Percentiles rank a stretch among this genome's conserved stretches.
phyloP scores from a whole-genome alignment of 2,797 vertebrate species.

The Lagorchestes hirsutus region DNA sequence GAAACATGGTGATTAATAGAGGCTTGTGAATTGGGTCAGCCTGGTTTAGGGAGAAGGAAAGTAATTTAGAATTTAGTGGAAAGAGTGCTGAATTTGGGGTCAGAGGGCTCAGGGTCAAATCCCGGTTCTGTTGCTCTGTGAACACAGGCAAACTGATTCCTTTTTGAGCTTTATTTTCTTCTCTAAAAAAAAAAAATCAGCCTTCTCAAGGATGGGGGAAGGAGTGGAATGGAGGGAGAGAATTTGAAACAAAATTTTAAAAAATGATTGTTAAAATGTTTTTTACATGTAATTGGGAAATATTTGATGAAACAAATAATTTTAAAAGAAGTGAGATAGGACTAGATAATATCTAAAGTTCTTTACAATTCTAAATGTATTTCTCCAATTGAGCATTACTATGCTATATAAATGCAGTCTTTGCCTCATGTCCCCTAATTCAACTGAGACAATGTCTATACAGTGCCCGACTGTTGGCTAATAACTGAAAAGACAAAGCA shows the following conservation, averaged over 20 bases:
- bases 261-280: not conserved
- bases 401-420: slow-evolving; percentile 24
- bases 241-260: not conserved
- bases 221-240: not conserved
- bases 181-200: not conserved
- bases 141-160: not conserved
- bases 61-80: not conserved
- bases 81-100: not conserved
- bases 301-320: not conserved
- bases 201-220: not conserved
- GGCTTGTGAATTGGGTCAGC: not conserved
- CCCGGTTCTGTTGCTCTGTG: not conserved
- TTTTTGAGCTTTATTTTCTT: not conserved
- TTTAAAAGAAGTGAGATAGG: not conserved
- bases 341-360: not conserved
- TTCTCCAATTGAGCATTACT: not conserved
- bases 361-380: not conserved
- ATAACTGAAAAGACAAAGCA: not conserved
- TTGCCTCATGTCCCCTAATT: not conserved
- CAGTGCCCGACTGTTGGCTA: slow-evolving; percentile 29
- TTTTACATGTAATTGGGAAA: not conserved
- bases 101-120: not conserved
- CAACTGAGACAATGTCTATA: not conserved
- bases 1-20: not conserved
- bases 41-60: not conserved